phyloP scores from a whole-genome alignment of 2,888 invertebrate species.

The Microctonus aethiopoides region DNA sequence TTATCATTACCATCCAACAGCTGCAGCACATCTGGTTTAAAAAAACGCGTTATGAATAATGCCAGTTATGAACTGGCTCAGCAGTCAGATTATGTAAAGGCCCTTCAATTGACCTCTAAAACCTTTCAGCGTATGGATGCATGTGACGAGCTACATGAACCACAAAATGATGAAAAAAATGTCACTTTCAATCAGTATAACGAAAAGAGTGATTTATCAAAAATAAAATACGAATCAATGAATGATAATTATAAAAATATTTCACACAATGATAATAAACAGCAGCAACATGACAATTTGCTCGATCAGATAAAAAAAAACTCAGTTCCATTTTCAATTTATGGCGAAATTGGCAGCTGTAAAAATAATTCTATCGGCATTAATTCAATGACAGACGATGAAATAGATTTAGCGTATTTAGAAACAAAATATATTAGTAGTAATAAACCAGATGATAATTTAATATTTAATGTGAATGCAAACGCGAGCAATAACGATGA shows the following conservation, averaged over 20 bases:
- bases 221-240: neutral
- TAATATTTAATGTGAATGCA: neutral
- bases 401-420: conserved; percentile 62
- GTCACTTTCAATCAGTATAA: neutral
- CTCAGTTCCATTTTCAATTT: conserved; percentile 64
- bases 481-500: neutral
- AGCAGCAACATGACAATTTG: conserved; percentile 47
- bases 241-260: conserved; percentile 13
- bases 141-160: conserved; percentile 58
- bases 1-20: conserved; percentile 25
- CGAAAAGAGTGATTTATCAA: conserved; percentile 4
- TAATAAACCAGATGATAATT: conserved; percentile 1
- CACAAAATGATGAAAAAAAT: conserved; percentile 32
- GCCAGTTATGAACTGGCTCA: conserved; percentile 62
- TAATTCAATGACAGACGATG: conserved; percentile 52
- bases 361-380: conserved; percentile 1
- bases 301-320: conserved; percentile 65
- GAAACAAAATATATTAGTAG: conserved; percentile 59
- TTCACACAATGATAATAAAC: conserved; percentile 11
- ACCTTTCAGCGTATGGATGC: conserved; percentile 59
- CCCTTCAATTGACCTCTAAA: conserved; percentile 45
- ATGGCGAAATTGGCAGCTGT: conserved; percentile 57
- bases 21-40: conserved; percentile 15
- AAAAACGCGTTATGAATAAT: conserved; percentile 53
- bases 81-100: conserved; percentile 58